phyloP scores from a whole-genome alignment of 2,888 invertebrate species.

The Ormyrus rosae region DNA sequence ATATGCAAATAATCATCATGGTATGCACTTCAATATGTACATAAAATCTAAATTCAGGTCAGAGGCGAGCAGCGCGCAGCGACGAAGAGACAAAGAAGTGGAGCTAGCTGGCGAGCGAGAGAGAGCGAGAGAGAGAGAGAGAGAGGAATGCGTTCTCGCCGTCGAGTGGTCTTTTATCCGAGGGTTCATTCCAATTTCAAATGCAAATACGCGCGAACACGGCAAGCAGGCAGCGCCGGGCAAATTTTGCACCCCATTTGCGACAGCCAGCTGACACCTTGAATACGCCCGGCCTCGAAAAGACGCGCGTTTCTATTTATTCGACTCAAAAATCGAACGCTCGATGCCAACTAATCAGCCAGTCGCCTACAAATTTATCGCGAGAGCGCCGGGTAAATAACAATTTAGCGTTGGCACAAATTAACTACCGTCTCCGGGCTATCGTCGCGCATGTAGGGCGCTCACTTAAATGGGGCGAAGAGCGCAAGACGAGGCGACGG shows the following conservation, averaged over 20 bases:
- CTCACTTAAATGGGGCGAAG: neutral
- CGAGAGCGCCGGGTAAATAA: slow-evolving; percentile 50
- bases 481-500: neutral
- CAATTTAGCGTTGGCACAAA: slow-evolving; percentile 58
- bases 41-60: slow-evolving; percentile 54
- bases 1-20: slow-evolving; percentile 43
- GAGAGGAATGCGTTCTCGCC: slow-evolving; percentile 64
- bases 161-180: slow-evolving; percentile 62
- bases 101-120: slow-evolving; percentile 10
- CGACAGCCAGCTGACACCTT: slow-evolving; percentile 60
- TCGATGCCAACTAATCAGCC: neutral
- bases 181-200: slow-evolving; percentile 71
- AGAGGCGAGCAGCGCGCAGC: slow-evolving; percentile 13
- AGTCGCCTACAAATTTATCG: slow-evolving; percentile 46
- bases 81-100: neutral
- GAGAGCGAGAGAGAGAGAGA: slow-evolving; percentile 63
- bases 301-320: slow-evolving; percentile 41
- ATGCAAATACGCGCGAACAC: slow-evolving; percentile 68
- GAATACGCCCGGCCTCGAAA: slow-evolving; percentile 47
- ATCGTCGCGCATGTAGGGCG: neutral
- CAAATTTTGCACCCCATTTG: slow-evolving; percentile 67
- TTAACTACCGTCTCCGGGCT: slow-evolving; percentile 23
- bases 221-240: slow-evolving; percentile 45
- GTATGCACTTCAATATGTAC: slow-evolving; percentile 39
- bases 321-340: neutral